Evolutionary conservation across 2,888 invertebrate species (phyloP), one percentile per base, ranked within the genome.

Genomic region (Tetrapedia diversipes): DNA sequence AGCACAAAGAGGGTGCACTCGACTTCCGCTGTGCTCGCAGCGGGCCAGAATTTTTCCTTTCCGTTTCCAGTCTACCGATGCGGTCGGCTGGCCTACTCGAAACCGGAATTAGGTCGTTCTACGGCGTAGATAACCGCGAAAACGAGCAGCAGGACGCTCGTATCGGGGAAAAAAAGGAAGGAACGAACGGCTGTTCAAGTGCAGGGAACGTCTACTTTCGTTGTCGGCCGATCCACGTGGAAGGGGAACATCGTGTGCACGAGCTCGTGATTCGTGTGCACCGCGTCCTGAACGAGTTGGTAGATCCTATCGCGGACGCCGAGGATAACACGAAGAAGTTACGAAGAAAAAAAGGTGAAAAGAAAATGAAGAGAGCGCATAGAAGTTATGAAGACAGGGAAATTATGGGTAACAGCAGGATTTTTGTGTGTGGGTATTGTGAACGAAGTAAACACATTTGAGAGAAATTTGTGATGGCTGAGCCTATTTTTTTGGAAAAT

Each of bases 141-240:
- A 88, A 89, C 77, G 69, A 79, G 29, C 66, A 68, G 22, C 47
- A 67, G 37, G 51, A 69, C 32, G 70, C n/a, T n/a, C 29, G 51
- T 34, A 43, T 45, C 14, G 39, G 22, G n/a, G n/a, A 72, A 57
- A 59, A 67, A 69, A 59, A 71, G 41, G 43, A 77, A 64, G 29
- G 56, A 47, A 41, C 24, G 45, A 49, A 43, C 59, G 45, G 16
- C 66, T 39, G 74, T 39, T n/a, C 63, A 43, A 53, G 45, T 27
- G 65, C 65, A 69, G 82, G 83, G 69, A 87, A 86, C 82, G 87
- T 83, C 90, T 89, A 91, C 91, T 91, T 91, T 91, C 91, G 90
- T 90, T 90, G 90, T 89, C 88, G 87, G 84, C 56, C 51, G 49
- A 32, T 4, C 19, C 24, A 43, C 27, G 47, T 37, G 53, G 56